Evolutionary conservation across 1,140 invertebrate species (phyloP), one percentile per base, ranked within the genome.

Genomic region (Mesaphorura yosii): DNA sequence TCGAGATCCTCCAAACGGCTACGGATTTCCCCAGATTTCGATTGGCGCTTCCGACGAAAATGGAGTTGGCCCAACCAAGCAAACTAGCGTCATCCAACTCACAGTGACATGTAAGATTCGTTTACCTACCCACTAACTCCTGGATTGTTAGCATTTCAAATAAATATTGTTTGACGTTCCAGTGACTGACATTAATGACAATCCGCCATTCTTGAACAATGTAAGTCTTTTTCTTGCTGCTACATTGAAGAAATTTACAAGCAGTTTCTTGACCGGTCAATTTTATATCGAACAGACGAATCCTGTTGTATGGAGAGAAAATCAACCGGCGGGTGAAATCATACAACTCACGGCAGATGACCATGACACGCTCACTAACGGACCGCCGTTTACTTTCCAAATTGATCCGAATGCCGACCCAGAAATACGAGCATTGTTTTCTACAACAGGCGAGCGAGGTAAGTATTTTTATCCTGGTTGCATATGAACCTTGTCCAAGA

Each of bases 161-260:
- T n/a, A n/a, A n/a, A n/a, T n/a, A n/a, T n/a, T n/a, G n/a, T n/a
- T n/a, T n/a, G n/a, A n/a, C n/a, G n/a, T n/a, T 34, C 78, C 76
- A 28, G 66, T 92, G 2, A 76, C 75, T 2, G 88, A 92, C 64
- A 87, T 91, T 49, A 93, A 92, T 65, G 88, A 93, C 64, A 92
- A 92, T 69, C 83, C 83, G 1, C 88, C 89, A 0, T 84, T 81
- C 66, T 71, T 93, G 45, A 80, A 84, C 53, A 83, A 85, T 64
- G 76, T 79, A 70, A 77, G 76, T 73, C 28, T 55, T 20, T 39
- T 28, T 53, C 7, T 20, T 19, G 14, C 17, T 55, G 40, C 15
- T 49, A 17, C 22, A 22, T 40, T 28, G 14, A 27, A 46, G 29
- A 46, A 25, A 6, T 26, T 46, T 26, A 10, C 19, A 12, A 19